These are phyloP conservation scores for Pelusios castaneus DNA, from an alignment of 2,113 vertebrate genomes.

Conservation along the genomic window DNA sequence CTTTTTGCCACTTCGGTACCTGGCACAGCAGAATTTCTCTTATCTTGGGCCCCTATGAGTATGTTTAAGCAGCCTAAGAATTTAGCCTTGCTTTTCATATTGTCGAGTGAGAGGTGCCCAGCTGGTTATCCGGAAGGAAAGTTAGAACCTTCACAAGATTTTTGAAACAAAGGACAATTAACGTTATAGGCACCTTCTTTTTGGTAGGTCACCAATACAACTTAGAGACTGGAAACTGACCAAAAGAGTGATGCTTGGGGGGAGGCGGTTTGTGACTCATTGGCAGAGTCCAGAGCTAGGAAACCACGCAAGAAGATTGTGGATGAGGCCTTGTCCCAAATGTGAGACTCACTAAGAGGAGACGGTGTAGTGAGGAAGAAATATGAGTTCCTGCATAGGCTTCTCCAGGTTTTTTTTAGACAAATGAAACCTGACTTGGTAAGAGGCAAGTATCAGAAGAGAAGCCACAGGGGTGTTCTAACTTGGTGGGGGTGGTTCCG, in stretches of 20 bases:
- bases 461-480: background rate
- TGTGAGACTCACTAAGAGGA: background rate
- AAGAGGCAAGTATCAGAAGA: background rate
- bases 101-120: background rate
- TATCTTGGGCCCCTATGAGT: background rate
- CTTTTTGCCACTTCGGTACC: background rate
- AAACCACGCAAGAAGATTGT: conserved; percentile 10
- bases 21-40: background rate
- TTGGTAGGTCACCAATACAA: background rate
- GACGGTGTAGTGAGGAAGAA: background rate
- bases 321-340: background rate
- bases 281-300: background rate
- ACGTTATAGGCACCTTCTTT: background rate
- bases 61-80: background rate
- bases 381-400: background rate
- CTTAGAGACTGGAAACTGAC: background rate
- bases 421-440: background rate
- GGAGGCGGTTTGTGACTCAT: conserved; percentile 19
- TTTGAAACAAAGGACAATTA: background rate
- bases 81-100: background rate
- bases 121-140: background rate
- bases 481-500: background rate
- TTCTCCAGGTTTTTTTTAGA: background rate
- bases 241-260: background rate
- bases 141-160: background rate